Evolutionary conservation across 2,113 vertebrate species (phyloP).

Genomic region (Lagenorhynchus albirostris): DNA sequence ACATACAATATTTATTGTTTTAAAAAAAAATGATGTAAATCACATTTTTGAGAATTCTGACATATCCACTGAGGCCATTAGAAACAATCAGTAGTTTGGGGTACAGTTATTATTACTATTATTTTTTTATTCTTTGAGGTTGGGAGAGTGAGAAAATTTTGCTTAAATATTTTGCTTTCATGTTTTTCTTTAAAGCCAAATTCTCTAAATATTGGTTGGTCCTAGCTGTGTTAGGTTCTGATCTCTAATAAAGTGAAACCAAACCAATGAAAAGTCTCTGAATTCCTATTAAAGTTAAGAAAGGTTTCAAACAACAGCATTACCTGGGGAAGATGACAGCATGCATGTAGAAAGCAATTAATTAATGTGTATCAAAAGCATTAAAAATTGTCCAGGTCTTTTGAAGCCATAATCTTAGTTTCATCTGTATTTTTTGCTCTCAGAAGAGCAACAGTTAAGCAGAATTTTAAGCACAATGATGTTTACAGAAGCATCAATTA

Average conservation of each 20-base stretch:
- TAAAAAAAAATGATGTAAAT: background rate
- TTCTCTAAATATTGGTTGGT: background rate
- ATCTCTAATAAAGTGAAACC: background rate
- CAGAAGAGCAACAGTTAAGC: too few relatives aligned
- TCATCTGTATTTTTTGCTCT: background rate
- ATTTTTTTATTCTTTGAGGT: background rate
- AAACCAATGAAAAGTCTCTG: background rate
- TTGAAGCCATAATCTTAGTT: background rate
- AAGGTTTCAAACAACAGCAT: background rate
- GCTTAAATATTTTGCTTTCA: background rate
- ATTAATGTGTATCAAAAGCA: accelerated
- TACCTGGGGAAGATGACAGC: background rate
- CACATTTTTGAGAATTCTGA: background rate
- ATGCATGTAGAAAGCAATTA: background rate
- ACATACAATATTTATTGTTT: background rate
- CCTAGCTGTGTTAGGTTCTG: background rate
- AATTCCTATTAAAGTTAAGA: background rate
- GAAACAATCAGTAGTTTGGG: background rate
- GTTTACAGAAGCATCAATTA: background rate
- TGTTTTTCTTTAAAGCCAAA: background rate
- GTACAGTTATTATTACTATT: background rate
- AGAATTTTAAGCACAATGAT: background rate
- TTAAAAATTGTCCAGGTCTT: background rate
- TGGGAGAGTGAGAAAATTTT: background rate
- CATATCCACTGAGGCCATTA: background rate